phyloP scores from a whole-genome alignment of 2,113 vertebrate genomes.

The Dicentrarchus labrax region DNA sequence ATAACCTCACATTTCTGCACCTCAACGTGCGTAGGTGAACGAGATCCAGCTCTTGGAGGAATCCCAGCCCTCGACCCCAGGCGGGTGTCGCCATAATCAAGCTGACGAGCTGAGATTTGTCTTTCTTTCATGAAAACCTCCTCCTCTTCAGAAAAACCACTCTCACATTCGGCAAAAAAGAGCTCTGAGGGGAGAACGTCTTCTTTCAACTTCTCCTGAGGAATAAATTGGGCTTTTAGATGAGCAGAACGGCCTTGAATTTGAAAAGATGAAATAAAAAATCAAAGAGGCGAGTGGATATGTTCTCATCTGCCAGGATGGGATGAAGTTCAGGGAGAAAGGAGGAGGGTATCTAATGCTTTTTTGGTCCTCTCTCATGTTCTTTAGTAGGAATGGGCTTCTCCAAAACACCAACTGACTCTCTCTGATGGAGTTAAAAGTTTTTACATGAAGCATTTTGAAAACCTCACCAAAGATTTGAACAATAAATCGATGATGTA shows the following conservation, averaged over 20 bases:
- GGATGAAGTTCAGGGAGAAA: constrained; percentile 19
- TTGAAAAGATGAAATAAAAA: constrained; percentile 30
- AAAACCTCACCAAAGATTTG: not conserved
- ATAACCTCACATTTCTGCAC: not conserved
- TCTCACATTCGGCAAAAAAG: not conserved
- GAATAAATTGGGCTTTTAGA: constrained; percentile 68
- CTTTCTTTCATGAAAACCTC: constrained; percentile 49
- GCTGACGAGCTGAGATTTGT: constrained; percentile 48
- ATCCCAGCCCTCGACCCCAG: constrained; percentile 17
- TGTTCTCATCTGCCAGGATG: constrained; percentile 56
- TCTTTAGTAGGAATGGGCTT: not conserved
- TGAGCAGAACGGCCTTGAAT: constrained; percentile 58
- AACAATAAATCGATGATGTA: not conserved
- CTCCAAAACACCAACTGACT: constrained; percentile 1
- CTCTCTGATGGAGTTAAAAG: not conserved
- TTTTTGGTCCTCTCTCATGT: not conserved
- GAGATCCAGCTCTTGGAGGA: not conserved
- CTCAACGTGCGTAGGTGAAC: constrained; percentile 7
- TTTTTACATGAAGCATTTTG: not conserved
- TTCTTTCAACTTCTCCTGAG: constrained; percentile 70
- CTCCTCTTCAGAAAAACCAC: constrained; percentile 5
- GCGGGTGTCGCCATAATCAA: constrained; percentile 20
- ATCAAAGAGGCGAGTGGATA: constrained; percentile 55
- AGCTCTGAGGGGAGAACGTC: constrained; percentile 4
- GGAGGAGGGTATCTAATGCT: not conserved